These are phyloP conservation scores for Meloidogyne hapla DNA, from an alignment of 1,140 invertebrate genomes.

Conservation along the genomic window DNA sequence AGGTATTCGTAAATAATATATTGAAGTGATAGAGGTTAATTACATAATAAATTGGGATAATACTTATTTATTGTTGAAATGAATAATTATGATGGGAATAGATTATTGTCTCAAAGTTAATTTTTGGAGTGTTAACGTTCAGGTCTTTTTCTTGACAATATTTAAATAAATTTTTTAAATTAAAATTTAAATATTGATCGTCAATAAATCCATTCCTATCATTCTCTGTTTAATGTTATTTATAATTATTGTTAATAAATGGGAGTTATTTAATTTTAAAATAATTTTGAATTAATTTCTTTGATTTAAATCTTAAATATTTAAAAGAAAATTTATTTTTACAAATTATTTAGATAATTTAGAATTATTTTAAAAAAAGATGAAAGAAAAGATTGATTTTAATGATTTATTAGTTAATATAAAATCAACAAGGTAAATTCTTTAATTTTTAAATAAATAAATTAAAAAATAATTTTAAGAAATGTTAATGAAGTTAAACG, in stretches of 20 bases:
- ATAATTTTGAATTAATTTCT: background rate
- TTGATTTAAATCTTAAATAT: background rate
- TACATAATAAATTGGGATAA: too few relatives aligned
- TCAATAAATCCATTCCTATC: background rate
- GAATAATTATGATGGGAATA: too few relatives aligned
- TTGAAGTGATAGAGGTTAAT: background rate
- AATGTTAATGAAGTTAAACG: slow-evolving; percentile 41
- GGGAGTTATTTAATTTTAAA: background rate
- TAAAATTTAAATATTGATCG: too few relatives aligned
- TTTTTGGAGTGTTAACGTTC: too few relatives aligned
- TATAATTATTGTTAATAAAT: slow-evolving; percentile 19
- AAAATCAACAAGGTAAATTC: slow-evolving; percentile 28
- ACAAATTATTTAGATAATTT: background rate
- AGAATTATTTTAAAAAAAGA: background rate
- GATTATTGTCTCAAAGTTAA: too few relatives aligned
- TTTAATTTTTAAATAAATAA: background rate
- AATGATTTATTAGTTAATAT: slow-evolving; percentile 27
- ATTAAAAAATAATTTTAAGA: slow-evolving; percentile 18
- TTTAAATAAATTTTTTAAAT: too few relatives aligned
- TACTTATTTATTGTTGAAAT: too few relatives aligned
- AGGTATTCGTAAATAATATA: background rate
- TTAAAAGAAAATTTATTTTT: background rate
- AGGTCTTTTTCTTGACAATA: too few relatives aligned
- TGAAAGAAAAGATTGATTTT: slow-evolving; percentile 21
- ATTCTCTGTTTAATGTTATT: slow-evolving; percentile 12